A percentile compares a stretch with the other conserved stretches of the same genome.
Conservation (phyloP, 2,888 invertebrate genomes). For the Clivina fossor region DNA sequence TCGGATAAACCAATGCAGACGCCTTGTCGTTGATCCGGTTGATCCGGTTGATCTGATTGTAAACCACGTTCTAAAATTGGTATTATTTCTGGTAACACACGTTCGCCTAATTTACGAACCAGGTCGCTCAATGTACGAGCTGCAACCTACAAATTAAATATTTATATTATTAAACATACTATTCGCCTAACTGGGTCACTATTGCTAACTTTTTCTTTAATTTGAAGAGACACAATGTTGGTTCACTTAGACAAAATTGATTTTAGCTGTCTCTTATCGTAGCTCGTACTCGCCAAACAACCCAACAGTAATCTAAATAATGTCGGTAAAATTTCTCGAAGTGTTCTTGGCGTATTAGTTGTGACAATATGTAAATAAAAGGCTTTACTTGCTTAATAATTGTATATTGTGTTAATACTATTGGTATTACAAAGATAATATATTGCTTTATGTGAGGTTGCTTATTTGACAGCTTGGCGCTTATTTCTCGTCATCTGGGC, state of each 20-base stretch:
- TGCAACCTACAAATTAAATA: slow-evolving; percentile 64
- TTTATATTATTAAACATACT: no score
- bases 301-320: slow-evolving; percentile 89
- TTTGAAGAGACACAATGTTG: not conserved
- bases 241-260: not conserved
- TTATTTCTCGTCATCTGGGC: no score
- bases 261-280: slow-evolving; percentile 84
- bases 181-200: no score
- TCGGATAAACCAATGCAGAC: slow-evolving; percentile 98
- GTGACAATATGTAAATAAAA: no score
- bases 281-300: slow-evolving; percentile 93
- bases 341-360: slow-evolving; percentile 95
- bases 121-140: slow-evolving; percentile 95
- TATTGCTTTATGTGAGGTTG: no score
- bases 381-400: no score
- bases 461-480: no score
- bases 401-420: no score
- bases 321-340: slow-evolving; percentile 93
- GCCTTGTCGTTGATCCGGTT: slow-evolving; percentile 94
- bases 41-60: slow-evolving; percentile 84
- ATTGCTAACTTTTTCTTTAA: no score
- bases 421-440: no score
- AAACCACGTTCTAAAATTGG: slow-evolving; percentile 94
- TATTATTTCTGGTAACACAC: slow-evolving; percentile 96
- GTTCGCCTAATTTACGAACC: slow-evolving; percentile 94